Percentiles rank a stretch among this genome's conserved stretches.
phyloP scores from a whole-genome alignment of 2,888 invertebrate genomes.

The Synanthedon tipuliformis region DNA sequence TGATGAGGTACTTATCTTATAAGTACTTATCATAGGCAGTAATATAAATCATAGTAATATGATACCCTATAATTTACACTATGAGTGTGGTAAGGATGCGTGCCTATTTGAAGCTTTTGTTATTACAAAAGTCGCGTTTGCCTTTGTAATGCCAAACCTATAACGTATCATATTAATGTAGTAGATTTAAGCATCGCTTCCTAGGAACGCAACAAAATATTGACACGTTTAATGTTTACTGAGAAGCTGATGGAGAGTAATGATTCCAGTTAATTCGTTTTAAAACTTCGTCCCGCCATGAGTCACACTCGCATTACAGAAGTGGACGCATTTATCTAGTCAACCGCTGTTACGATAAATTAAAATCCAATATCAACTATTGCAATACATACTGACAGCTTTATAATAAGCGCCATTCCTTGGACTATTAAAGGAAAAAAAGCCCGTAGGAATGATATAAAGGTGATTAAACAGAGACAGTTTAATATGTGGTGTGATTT shows the following conservation, averaged over 20 bases:
- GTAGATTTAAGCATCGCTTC: too few species aligned
- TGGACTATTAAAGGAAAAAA: conserved; percentile 16
- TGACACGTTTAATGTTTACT: neutral
- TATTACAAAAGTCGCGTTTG: too few species aligned
- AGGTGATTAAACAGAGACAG: conserved; percentile 41
- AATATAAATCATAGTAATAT: too few species aligned
- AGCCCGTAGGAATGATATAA: conserved; percentile 25
- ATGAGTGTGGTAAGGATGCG: too few species aligned
- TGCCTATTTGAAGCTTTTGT: too few species aligned
- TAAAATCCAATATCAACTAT: conserved; percentile 26
- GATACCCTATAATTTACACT: too few species aligned
- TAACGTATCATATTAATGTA: too few species aligned
- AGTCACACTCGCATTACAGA: conserved; percentile 19
- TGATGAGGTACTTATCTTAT: too few species aligned
- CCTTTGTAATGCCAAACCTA: too few species aligned
- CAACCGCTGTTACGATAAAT: conserved; percentile 29
- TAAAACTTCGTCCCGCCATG: conserved; percentile 6
- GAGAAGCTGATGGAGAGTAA: neutral
- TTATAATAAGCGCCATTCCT: conserved; percentile 20
- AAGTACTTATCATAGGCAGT: too few species aligned
- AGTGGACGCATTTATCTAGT: conserved; percentile 25
- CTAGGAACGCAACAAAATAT: too few species aligned
- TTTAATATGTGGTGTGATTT: conserved; percentile 48
- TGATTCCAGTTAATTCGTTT: neutral
- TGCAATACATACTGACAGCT: conserved; percentile 38